Evolutionary conservation across 2,888 invertebrate genomes (phyloP).

Genomic region (Platerodrilus igneus): DNA sequence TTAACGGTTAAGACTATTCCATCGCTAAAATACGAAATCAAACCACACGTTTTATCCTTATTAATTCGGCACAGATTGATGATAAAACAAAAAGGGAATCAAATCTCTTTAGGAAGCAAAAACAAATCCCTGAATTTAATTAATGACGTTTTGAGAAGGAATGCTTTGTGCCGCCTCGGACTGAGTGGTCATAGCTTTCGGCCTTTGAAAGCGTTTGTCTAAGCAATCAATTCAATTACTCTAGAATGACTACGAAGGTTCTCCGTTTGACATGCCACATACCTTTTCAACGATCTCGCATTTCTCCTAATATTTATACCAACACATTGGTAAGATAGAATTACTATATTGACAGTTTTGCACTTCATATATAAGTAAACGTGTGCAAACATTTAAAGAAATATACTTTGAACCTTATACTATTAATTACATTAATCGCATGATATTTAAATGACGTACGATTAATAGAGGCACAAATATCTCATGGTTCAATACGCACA

Average conservation of each 20-base stretch:
- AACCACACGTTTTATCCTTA: slow-evolving; percentile 42
- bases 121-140: slow-evolving; percentile 50
- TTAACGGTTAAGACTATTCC: too few relatives aligned
- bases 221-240: slow-evolving; percentile 49
- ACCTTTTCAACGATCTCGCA: slow-evolving; percentile 30
- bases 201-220: slow-evolving; percentile 46
- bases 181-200: slow-evolving; percentile 31
- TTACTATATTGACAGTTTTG: too few relatives aligned
- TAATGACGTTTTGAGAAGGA: slow-evolving; percentile 48
- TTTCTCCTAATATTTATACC: too few relatives aligned
- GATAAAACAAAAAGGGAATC: slow-evolving; percentile 45
- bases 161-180: slow-evolving; percentile 43
- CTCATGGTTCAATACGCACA: too few relatives aligned
- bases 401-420: too few relatives aligned
- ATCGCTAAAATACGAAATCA: too few relatives aligned
- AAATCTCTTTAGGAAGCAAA: slow-evolving; percentile 43
- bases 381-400: too few relatives aligned
- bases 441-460: too few relatives aligned
- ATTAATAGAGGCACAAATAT: too few relatives aligned
- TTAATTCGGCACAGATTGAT: slow-evolving; percentile 37
- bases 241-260: slow-evolving; percentile 42
- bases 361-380: too few relatives aligned
- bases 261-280: slow-evolving; percentile 43
- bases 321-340: too few relatives aligned
- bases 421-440: too few relatives aligned